Conservation (phyloP, 37 sponge, comb jelly and placozoan species). For the Amphimedon queenslandica region DNA sequence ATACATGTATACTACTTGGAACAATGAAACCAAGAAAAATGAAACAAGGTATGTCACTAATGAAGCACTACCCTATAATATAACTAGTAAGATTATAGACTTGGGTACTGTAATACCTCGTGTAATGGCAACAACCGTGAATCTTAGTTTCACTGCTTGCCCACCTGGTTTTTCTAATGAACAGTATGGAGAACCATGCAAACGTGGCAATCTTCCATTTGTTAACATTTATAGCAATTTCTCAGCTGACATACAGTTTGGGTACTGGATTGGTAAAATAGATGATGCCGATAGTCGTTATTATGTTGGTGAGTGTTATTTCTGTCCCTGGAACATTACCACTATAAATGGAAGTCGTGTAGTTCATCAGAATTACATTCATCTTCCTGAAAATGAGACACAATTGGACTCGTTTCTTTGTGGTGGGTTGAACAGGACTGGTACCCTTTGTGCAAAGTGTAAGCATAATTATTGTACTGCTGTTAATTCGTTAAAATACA, state of each 20-base stretch:
- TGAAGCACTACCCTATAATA: background rate
- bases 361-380: background rate
- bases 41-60: background rate
- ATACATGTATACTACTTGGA: no score
- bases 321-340: background rate
- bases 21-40: background rate
- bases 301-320: background rate
- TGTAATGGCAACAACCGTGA: background rate
- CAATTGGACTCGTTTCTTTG: background rate
- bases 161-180: slow-evolving; percentile 1
- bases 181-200: no score
- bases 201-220: background rate
- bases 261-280: slow-evolving; percentile 3
- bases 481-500: slow-evolving; percentile 12
- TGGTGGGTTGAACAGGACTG: slow-evolving; percentile 6
- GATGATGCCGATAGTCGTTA: background rate
- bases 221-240: background rate
- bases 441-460: slow-evolving; percentile 22
- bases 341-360: no score
- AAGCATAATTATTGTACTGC: background rate
- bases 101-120: slow-evolving; percentile 1
- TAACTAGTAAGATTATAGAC: background rate
- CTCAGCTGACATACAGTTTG: background rate
- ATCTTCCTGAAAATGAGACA: background rate
- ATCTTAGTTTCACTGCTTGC: background rate